Base-by-base conservation (phyloP, 1,140 invertebrate genomes). In the Drosophila bipectinata region DNA sequence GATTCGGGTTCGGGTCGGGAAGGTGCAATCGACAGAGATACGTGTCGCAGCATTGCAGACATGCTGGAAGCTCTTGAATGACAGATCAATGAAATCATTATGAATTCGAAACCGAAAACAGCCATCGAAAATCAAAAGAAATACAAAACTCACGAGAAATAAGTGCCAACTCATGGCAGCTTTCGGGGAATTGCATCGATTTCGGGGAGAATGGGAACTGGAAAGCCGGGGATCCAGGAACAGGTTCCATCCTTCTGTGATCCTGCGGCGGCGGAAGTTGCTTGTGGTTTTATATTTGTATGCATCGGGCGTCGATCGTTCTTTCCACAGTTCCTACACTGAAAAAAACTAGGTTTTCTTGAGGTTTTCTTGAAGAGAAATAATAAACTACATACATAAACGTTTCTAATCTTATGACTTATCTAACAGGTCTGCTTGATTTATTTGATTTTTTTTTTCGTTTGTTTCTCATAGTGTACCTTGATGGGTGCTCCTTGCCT, bases 1-100 rank as follows among this genome's bases (percentile, higher is more conserved):
- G n/a, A 21, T 21, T 21, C 6, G 26, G 34, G 10, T 12, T 37
- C 34, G 34, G 34, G 34, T 37, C 10, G 34, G 34, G 34, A 26
- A 7, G 18, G 18, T 28, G 53, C 24, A 44, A 58, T 32, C 73
- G 28, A 30, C 47, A 44, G 48, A 67, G 18, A 67, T 60, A 54
- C 55, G 53, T 24, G 56, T 62, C 34, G 57, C 44, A 47, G 45
- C 62, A 56, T 51, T 72, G 75, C 64, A 83, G 79, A 83, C 82
- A 67, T 66, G 75, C 78, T 87, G 83, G 78, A 76, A 87, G 82
- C 82, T 87, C 66, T 64, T 77, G 67, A 88, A 83, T 83, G 83
- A 88, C 83, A 87, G 83, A 87, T 87, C 83, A 87, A 87, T 87
- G 83, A 87, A 87, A 88, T 87, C 67, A 79, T 87, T 88, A 82